These are phyloP conservation scores for Neoarius graeffei DNA, from an alignment of 2,113 vertebrate species.

Conservation along the genomic window DNA sequence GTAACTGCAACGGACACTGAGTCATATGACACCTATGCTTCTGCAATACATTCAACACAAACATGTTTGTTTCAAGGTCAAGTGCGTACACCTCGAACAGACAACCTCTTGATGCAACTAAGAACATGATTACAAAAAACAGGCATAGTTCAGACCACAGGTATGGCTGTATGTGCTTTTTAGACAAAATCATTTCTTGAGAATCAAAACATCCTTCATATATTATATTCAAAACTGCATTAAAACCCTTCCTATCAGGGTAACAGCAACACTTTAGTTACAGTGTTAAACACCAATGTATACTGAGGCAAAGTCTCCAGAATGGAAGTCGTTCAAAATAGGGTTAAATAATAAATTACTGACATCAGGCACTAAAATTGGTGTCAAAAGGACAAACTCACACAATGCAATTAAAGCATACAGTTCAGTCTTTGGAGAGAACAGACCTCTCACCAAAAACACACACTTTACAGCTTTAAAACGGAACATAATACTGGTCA, in stretches of 20 bases:
- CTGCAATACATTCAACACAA: constrained; percentile 86
- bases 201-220: constrained; percentile 55
- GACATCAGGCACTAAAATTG: constrained; percentile 48
- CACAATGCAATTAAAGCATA: constrained; percentile 54
- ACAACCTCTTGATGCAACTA: constrained; percentile 56
- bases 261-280: constrained; percentile 49
- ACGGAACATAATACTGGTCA: constrained; percentile 12
- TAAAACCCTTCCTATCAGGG: constrained; percentile 4
- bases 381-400: constrained; percentile 28
- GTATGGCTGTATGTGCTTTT: constrained; percentile 56
- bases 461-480: constrained; percentile 39
- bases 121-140: constrained; percentile 65
- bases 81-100: constrained; percentile 63
- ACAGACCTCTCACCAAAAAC: constrained; percentile 14
- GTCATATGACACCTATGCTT: constrained; percentile 66
- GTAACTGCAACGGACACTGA: constrained; percentile 61
- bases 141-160: constrained; percentile 61
- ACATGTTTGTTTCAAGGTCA: constrained; percentile 66
- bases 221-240: constrained; percentile 41
- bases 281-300: constrained; percentile 61
- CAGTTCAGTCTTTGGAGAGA: constrained; percentile 42
- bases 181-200: constrained; percentile 52
- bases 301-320: constrained; percentile 40
- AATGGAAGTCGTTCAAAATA: constrained; percentile 44
- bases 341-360: constrained; percentile 7